Percentiles rank a stretch among this genome's conserved stretches.
phyloP scores from a whole-genome alignment of 1,140 invertebrate genomes.

The Spodoptera litura region DNA sequence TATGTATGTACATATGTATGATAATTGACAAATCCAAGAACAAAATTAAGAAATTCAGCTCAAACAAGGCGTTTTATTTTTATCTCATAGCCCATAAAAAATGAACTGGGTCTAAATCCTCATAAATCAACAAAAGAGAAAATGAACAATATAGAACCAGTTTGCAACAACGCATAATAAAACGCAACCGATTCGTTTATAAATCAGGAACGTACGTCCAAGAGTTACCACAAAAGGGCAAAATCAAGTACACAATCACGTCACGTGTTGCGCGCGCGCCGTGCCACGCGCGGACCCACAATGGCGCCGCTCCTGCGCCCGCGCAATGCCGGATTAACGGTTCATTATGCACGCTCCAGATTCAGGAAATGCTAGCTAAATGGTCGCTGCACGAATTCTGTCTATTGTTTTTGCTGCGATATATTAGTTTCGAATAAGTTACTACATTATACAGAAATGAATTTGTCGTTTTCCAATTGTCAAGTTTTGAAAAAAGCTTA shows the following conservation, averaged over 20 bases:
- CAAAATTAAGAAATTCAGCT: no score
- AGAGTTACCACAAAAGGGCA: constrained; percentile 72
- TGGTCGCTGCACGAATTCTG: constrained; percentile 64
- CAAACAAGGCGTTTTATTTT: background rate
- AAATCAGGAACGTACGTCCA: constrained; percentile 51
- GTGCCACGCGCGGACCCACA: constrained; percentile 75
- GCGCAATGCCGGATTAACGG: constrained; percentile 77
- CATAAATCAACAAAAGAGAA: constrained; percentile 4
- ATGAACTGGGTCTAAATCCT: background rate
- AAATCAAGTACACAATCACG: constrained; percentile 73
- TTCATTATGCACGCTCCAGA: constrained; percentile 83
- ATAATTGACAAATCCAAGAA: no score
- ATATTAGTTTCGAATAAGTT: constrained; percentile 24
- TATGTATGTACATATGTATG: no score
- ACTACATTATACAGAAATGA: background rate
- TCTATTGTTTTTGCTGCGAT: constrained; percentile 60
- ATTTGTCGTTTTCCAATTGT: background rate
- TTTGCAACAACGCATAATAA: constrained; percentile 29
- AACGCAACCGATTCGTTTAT: constrained; percentile 28
- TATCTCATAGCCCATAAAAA: background rate
- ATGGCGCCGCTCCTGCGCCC: constrained; percentile 40
- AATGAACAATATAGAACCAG: constrained; percentile 17
- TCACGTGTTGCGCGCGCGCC: constrained; percentile 81
- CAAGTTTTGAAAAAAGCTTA: background rate
- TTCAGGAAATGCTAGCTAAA: constrained; percentile 73